Evolutionary conservation across 2,888 invertebrate species (phyloP).

Genomic region (Rhingia campestris): DNA sequence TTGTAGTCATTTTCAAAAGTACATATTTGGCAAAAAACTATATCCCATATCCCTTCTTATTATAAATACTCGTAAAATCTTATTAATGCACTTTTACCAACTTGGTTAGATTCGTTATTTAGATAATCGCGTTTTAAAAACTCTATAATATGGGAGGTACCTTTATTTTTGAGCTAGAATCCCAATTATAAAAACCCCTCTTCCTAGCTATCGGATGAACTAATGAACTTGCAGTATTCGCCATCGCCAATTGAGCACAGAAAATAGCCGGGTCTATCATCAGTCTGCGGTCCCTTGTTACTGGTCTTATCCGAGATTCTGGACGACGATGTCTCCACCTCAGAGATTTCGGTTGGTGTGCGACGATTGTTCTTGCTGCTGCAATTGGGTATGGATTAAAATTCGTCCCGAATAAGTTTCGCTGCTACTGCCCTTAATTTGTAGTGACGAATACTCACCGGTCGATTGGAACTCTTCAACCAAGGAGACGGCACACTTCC

Average conservation of each 20-base stretch:
- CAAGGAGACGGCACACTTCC: slow-evolving; percentile 79
- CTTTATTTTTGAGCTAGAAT: no score
- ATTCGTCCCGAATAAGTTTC: slow-evolving; percentile 39
- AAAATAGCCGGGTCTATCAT: slow-evolving; percentile 90
- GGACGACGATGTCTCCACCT: slow-evolving; percentile 92
- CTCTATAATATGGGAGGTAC: no score
- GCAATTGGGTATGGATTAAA: slow-evolving; percentile 78
- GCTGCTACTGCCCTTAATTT: slow-evolving; percentile 37
- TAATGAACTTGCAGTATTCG: slow-evolving; percentile 92
- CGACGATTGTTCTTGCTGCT: slow-evolving; percentile 84
- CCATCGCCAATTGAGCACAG: slow-evolving; percentile 93
- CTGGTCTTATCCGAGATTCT: slow-evolving; percentile 93
- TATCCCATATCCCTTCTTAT: no score
- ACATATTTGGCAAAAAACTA: no score
- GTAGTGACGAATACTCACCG: slow-evolving; percentile 85
- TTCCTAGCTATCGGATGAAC: no score
- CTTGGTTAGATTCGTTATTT: no score
- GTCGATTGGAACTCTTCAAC: slow-evolving; percentile 89
- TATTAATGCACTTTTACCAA: no score
- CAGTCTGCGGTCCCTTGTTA: slow-evolving; percentile 92
- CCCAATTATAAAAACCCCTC: no score
- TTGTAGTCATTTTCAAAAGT: no score
- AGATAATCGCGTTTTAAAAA: no score
- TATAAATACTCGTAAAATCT: no score
- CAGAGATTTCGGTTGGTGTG: slow-evolving; percentile 92